Base-by-base conservation (phyloP, 2,113 vertebrate genomes). In the Oreocharis arfaki region DNA sequence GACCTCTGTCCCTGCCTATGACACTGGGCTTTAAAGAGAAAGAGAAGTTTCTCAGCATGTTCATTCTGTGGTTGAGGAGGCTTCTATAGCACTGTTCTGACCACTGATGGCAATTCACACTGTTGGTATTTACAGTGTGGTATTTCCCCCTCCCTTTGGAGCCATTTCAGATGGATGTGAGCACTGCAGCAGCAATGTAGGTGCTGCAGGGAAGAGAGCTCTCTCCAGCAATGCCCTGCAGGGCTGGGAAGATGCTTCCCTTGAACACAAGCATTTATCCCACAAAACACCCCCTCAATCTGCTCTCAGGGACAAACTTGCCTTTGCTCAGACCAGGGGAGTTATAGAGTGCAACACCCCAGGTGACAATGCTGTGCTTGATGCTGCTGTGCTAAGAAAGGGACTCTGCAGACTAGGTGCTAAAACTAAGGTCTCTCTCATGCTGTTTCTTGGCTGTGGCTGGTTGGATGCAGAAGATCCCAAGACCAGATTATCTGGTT, bases 331-430 rank as follows among this genome's bases (percentile, higher is more conserved):
- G 33, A 42, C 61, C 33, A 39, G 56, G 24, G 39, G 49, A 78
- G 16, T 1, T 59, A 42, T 2, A 74, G 65, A 63, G 63, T 9
- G 35, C 41, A 71, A 53, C 39, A 49, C 15, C 3, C 22, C 33
- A 50, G 26, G 15, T 33, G 35, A 42, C 59, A 64, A 2, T 18
- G 27, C 23, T 42, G 35, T 60, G 41, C 23, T 79, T 13, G 18
- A 5, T 42, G 84, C 24, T 69, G 37, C 47, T 65, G 1, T 18
- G 41, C 20, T 75, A 20, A 71, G 55, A 65, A 71, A 37, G 10
- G 22, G 14, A 9, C 10, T 44, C 76, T 35, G 37, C 67, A 73
- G 49, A 32, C 0, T 0, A 61, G 52, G 10, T 26, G 12, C 24
- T 47, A 30, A 35, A 90, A 50, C 30, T 28, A 16, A 28, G 6